A percentile compares a stretch with the other conserved stretches of the same genome.
phyloP scores from a whole-genome alignment of 1,140 invertebrate species.

The Dendroctonus valens region DNA sequence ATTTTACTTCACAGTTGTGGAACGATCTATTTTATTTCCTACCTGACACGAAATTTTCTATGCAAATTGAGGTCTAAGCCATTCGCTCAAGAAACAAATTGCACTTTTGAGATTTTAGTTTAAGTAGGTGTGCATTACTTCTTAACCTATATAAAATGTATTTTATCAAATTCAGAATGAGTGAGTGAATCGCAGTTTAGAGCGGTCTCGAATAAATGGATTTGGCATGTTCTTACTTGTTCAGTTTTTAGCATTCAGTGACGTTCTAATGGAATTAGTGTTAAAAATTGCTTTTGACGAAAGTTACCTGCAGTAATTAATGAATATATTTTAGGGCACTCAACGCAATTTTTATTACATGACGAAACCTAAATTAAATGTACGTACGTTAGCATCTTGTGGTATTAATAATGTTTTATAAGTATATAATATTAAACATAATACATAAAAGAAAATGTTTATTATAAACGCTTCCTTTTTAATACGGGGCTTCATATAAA shows the following conservation, averaged over 20 bases:
- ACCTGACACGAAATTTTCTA: slow-evolving; percentile 29
- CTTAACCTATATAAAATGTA: slow-evolving; percentile 19
- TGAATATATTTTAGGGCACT: slow-evolving; percentile 8
- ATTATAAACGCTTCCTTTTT: too few relatives aligned
- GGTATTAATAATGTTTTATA: too few relatives aligned
- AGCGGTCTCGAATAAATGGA: slow-evolving; percentile 26
- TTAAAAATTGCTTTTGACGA: slow-evolving; percentile 6
- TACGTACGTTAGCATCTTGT: too few relatives aligned
- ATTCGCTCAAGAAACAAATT: slow-evolving; percentile 30
- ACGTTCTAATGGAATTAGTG: slow-evolving; percentile 25
- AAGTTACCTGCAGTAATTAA: slow-evolving; percentile 10
- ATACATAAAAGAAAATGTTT: too few relatives aligned
- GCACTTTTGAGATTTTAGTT: slow-evolving; percentile 29
- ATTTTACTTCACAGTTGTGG: slow-evolving; percentile 26
- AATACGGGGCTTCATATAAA: too few relatives aligned
- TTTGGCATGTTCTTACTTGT: slow-evolving; percentile 27
- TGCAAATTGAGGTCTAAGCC: slow-evolving; percentile 24
- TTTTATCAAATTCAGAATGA: slow-evolving; percentile 24
- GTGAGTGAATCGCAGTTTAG: slow-evolving; percentile 5
- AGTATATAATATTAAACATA: too few relatives aligned
- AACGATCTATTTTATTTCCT: slow-evolving; percentile 29
- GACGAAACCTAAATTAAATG: too few relatives aligned
- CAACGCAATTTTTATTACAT: too few relatives aligned
- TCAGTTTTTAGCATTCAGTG: slow-evolving; percentile 24
- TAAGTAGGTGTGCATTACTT: slow-evolving; percentile 30